Percentiles rank a stretch among this genome's conserved stretches.
phyloP scores from a whole-genome alignment of 1,140 invertebrate genomes.

The Schlechtendalia chinensis region DNA sequence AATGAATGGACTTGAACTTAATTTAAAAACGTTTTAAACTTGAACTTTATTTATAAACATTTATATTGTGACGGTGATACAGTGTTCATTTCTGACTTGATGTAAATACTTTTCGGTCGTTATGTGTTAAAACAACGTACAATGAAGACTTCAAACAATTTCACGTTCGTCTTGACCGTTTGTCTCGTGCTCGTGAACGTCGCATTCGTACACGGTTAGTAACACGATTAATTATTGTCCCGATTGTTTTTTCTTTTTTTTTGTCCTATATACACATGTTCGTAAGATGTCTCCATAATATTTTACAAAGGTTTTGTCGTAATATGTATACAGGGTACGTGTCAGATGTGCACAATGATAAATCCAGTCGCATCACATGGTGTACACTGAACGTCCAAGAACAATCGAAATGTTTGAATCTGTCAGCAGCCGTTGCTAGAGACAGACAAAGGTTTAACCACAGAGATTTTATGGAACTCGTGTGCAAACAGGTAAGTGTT shows the following conservation, averaged over 20 bases:
- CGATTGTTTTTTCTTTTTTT: too few relatives aligned
- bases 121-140: neutral
- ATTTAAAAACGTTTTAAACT: neutral
- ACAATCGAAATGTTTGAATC: constrained; percentile 73
- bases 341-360: neutral
- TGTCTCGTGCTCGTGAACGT: neutral
- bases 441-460: constrained; percentile 65
- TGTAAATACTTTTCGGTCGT: neutral
- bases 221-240: too few relatives aligned
- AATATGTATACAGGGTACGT: neutral
- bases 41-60: neutral
- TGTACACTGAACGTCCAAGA: constrained; percentile 74
- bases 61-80: neutral
- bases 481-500: constrained; percentile 65
- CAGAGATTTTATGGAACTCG: constrained; percentile 62
- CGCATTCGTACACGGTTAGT: neutral
- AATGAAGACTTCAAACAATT: constrained; percentile 8
- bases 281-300: too few relatives aligned
- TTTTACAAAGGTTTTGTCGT: too few relatives aligned
- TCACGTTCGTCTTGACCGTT: neutral
- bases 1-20: neutral
- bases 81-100: neutral
- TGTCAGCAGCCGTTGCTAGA: constrained; percentile 65
- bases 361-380: constrained; percentile 59
- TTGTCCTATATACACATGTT: too few relatives aligned